Evolutionary conservation across 2,113 vertebrate species (phyloP), one percentile per base, ranked within the genome.

Genomic region (Alectura lathami): DNA sequence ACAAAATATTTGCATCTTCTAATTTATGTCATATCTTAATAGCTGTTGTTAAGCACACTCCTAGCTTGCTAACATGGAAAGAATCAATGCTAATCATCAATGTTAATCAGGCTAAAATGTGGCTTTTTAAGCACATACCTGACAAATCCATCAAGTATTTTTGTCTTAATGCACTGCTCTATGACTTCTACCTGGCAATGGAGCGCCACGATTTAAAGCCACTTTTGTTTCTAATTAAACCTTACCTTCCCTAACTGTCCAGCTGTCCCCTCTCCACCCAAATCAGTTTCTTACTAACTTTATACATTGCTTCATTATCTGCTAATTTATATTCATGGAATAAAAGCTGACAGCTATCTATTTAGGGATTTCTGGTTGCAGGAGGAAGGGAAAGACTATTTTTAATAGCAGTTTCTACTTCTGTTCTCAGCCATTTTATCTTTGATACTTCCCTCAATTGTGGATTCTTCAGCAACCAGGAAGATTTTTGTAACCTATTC

Each of bases 311-410:
- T 95, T 94, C 81, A 89, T 93, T 93, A 94, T 70, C 83, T 91
- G 42, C 66, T 94, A 63, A 94, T 94, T 93, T 96, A 92, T 93
- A 95, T 94, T 95, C 51, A 95, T 73, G 40, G 24, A 79, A 92
- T 68, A 92, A 91, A 95, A 92, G n/a, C 77, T 89, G 77, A 43
- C 66, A 94, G 77, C 42, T 69, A 92, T 82, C 86, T 95, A 91
- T 89, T 96, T 88, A 88, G 43, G 77, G 64, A 91, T 75, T 94
- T 88, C 64, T 90, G 59, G 43, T 38, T 32, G 38, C 43, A 93
- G 34, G 26, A 88, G 16, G 64, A 93, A 92, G 23, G 15, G 34
- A 91, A 89, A 66, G 72, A 23, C 56, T 86, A 86, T 67, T 91
- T 87, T 88, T 67, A 86, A 93, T 38, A 36, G n/a, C 34, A 0